phyloP scores from a whole-genome alignment of 2,113 vertebrate species.

The Calyptomena viridis region DNA sequence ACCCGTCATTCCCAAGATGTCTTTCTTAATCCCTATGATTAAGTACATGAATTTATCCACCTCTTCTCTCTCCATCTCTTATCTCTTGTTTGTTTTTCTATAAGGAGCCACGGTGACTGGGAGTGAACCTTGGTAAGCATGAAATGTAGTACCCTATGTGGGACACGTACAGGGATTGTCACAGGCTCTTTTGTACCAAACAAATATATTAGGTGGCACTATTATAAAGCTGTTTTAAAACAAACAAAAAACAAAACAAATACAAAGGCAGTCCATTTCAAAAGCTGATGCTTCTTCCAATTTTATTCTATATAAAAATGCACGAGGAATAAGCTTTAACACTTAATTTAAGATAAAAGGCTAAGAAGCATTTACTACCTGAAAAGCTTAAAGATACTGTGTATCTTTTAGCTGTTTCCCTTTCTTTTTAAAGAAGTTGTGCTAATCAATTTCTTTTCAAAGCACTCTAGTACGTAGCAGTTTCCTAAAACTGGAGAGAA shows the following conservation, averaged over 20 bases:
- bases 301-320: background rate
- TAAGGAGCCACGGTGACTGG: background rate
- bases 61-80: conserved; percentile 13
- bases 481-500: conserved; percentile 67
- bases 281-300: background rate
- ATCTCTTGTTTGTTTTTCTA: background rate
- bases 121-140: background rate
- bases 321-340: conserved; percentile 5
- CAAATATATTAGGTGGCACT: background rate
- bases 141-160: background rate
- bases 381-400: conserved; percentile 4
- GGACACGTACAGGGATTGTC: background rate
- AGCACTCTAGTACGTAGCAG: conserved; percentile 32
- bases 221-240: background rate
- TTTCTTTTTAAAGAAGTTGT: conserved; percentile 59
- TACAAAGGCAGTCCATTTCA: background rate
- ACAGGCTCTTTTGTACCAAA: background rate
- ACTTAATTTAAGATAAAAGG: background rate
- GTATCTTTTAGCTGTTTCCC: conserved; percentile 31
- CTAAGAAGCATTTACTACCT: conserved; percentile 3
- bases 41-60: background rate
- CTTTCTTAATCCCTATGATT: conserved; percentile 53
- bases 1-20: background rate
- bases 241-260: background rate
- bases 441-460: conserved; percentile 62